Evolutionary conservation across 2,113 vertebrate species (phyloP).

Genomic region (Capreolus pygargus): DNA sequence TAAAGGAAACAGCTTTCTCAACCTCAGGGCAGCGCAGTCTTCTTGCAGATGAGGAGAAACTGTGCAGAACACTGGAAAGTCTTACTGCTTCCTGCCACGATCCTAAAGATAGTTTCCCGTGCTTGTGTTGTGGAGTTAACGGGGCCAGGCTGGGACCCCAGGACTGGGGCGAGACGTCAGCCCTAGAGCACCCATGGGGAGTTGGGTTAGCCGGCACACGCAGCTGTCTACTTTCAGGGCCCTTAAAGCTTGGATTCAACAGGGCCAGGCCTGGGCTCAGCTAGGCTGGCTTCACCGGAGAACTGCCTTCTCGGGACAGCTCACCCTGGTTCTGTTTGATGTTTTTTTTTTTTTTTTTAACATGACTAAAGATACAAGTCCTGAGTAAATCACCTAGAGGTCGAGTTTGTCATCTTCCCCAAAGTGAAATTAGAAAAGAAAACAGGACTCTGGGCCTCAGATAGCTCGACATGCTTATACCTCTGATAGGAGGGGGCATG

Average conservation of each 20-base stretch:
- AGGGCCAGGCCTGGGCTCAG: not conserved
- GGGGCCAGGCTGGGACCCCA: not conserved
- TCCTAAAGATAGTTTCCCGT: not conserved
- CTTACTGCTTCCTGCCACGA: not conserved
- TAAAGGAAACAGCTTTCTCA: not conserved
- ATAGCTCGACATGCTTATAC: fast-evolving
- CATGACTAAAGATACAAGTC: not conserved
- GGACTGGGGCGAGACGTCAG: not conserved
- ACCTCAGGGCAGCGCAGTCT: not conserved
- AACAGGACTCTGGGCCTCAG: not conserved
- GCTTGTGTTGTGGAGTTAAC: not conserved
- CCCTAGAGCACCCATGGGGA: not conserved
- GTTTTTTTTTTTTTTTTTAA: not conserved
- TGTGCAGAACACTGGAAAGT: not conserved
- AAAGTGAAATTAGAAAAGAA: not conserved
- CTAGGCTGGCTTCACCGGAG: not conserved
- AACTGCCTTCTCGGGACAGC: not conserved
- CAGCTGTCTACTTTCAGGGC: not conserved
- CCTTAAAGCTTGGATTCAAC: not conserved
- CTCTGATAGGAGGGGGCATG: not conserved
- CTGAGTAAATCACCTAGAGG: not conserved
- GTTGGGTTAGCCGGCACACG: not conserved
- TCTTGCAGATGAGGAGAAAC: not conserved
- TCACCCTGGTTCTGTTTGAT: not conserved
- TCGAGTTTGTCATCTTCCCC: not conserved